These are phyloP conservation scores for Neodon shergylaensis DNA, from an alignment of 2,113 vertebrate genomes.

Conservation along the genomic window DNA sequence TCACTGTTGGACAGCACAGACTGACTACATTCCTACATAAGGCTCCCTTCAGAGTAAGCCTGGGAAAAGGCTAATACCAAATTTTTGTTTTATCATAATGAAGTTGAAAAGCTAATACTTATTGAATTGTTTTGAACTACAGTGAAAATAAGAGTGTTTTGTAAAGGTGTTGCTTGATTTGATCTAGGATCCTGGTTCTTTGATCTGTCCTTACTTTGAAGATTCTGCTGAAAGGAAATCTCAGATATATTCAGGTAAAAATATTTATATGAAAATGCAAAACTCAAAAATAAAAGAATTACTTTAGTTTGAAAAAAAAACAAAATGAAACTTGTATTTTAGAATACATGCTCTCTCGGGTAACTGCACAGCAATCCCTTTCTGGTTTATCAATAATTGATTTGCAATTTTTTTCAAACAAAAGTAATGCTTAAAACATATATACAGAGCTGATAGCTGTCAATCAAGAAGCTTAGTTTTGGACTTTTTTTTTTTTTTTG, in stretches of 20 bases:
- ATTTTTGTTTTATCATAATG: slow-evolving; percentile 75
- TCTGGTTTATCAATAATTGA: slow-evolving; percentile 31
- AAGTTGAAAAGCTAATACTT: slow-evolving; percentile 75
- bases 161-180: slow-evolving; percentile 77
- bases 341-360: slow-evolving; percentile 61
- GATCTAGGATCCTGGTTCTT: slow-evolving; percentile 78
- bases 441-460: background rate
- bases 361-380: slow-evolving; percentile 20
- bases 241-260: slow-evolving; percentile 66
- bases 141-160: slow-evolving; percentile 71
- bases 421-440: background rate
- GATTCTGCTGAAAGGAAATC: slow-evolving; percentile 76
- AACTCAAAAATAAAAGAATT: slow-evolving; percentile 53
- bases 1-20: slow-evolving; percentile 19
- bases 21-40: slow-evolving; percentile 11
- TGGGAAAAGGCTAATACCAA: slow-evolving; percentile 65
- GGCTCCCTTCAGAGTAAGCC: slow-evolving; percentile 46
- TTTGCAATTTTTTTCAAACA: slow-evolving; percentile 60
- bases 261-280: slow-evolving; percentile 78
- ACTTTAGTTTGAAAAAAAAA: background rate
- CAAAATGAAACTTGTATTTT: slow-evolving; percentile 57
- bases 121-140: slow-evolving; percentile 81
- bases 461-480: slow-evolving; percentile 17
- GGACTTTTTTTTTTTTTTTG: background rate
- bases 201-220: slow-evolving; percentile 83